Evolutionary conservation across 2,797 vertebrate species (phyloP), one percentile per base, ranked within the genome.

Genomic region (Mormyrops attenuatus): DNA sequence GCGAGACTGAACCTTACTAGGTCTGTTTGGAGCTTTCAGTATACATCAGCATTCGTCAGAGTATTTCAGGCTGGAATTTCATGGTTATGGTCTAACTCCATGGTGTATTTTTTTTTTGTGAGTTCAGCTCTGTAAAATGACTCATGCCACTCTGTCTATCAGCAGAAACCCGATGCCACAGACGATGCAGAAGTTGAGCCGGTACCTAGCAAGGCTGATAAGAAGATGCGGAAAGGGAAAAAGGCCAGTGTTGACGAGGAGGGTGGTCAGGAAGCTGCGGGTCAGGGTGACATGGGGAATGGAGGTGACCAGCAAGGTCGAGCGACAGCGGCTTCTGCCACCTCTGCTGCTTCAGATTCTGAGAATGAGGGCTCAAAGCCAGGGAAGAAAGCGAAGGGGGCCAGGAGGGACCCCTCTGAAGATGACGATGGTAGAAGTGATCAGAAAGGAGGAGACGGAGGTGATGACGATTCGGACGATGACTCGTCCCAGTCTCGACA

Each of bases 161-260:
- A 90, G 86, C 94, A 98, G 97, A 95, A 95, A 93, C 93, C 92
- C 89, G 93, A 97, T 91, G 92, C 95, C 88, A 92, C 96, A 85
- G 96, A 96, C 7, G 96, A 97, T 0, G 5, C 91, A 1, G 98
- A 96, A 90, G 92, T 94, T 1, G 92, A 97, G 91, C 88, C 92
- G 13, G 77, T 55, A 89, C 93, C 88, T 0, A 91, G 93, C 0
- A 96, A 93, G 93, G 93, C 93, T 7, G 98, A 98, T 94, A 99
- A 98, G 94, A 85, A 85, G 94, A 96, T 95, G 86, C 96, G 96
- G 73, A 99, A 98, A 92, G 96, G 91, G 85, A 98, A 96, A 95
- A 97, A 96, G 91, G 91, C 89, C 80, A 96, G 91, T 91, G 94
- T 95, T 8, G 97, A 97, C 89, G 96, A 97, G 3, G 97, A 97